Base-by-base conservation (phyloP, 2,797 vertebrate genomes). In the Anabacerthia variegaticeps region DNA sequence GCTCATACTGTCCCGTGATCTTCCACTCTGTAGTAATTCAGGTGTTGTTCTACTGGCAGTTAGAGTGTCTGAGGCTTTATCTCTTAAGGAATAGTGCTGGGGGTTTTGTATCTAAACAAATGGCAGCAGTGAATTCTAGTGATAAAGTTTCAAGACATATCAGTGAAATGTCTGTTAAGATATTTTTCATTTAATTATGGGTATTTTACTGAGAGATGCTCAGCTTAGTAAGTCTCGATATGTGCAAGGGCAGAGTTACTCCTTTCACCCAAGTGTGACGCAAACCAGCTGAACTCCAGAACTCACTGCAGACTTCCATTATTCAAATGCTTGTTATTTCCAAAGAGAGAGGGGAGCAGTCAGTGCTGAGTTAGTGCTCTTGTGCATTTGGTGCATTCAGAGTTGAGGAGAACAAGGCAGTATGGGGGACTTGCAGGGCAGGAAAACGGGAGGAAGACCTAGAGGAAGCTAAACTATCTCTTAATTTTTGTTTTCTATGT, bases 1-100 rank as follows among this genome's bases (percentile, higher is more conserved):
- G 15, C 12, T 71, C 9, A 12, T 37, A 41, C 9, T 43, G 18
- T 22, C 39, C 37, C 16, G 18, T 14, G 49, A 23, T 46, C 16
- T 58, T n/a, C 12, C 14, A 4, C 21, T 34, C 62, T 71, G 32
- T 32, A 55, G 18, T 56, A 34, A 61, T n/a, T 85, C 15, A 26
- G 5, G 10, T 41, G 7, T 8, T n/a, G 4, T 34, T 62, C 30
- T 32, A 7, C 22, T 63, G 37, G 28, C 22, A 88, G 8, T 69
- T 63, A 1, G 14, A 20, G 28, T 10, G 69, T 52, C 30, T 52
- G 18, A 55, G 32, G 13, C 72, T 72, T 54, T 37, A 11, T 44
- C 30, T 22, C 0, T n/a, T 4, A 7, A 30, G 8, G 15, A 59
- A 26, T 27, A 8, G 11, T 66, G 11, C 28, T 81, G 18, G 2